phyloP scores from a whole-genome alignment of 2,797 vertebrate genomes.

The Cyclopterus lumpus region DNA sequence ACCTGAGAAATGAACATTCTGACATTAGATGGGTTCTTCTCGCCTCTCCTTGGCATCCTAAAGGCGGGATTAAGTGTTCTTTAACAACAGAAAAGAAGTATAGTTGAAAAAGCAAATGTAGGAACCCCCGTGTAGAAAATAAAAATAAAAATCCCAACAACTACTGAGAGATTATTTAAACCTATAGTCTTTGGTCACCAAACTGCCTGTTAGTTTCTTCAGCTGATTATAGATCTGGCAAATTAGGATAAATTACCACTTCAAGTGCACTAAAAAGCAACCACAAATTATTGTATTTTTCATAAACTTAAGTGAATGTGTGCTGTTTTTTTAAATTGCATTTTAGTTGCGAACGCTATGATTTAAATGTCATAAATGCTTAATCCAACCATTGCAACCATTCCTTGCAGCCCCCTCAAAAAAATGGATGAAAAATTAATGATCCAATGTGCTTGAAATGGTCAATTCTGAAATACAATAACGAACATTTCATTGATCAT shows the following conservation, averaged over 20 bases:
- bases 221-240: neutral
- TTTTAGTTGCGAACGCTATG: neutral
- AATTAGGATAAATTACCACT: neutral
- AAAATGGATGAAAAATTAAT: neutral
- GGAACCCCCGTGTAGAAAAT: neutral
- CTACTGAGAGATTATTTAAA: neutral
- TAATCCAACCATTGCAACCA: slow-evolving; percentile 10
- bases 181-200: slow-evolving; percentile 23
- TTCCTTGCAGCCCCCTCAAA: neutral
- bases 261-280: neutral
- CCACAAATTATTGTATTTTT: neutral
- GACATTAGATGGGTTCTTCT: slow-evolving; percentile 21
- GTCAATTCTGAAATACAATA: slow-evolving; percentile 8
- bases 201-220: neutral
- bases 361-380: neutral
- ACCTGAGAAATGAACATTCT: slow-evolving; percentile 45
- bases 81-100: neutral
- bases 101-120: neutral
- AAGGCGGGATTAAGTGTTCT: neutral
- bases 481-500: slow-evolving; percentile 17
- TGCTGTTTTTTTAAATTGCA: neutral
- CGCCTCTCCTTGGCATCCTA: neutral
- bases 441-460: neutral
- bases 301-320: neutral
- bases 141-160: neutral